phyloP scores from a whole-genome alignment of 2,888 invertebrate genomes.

The Ceriagrion tenellum region DNA sequence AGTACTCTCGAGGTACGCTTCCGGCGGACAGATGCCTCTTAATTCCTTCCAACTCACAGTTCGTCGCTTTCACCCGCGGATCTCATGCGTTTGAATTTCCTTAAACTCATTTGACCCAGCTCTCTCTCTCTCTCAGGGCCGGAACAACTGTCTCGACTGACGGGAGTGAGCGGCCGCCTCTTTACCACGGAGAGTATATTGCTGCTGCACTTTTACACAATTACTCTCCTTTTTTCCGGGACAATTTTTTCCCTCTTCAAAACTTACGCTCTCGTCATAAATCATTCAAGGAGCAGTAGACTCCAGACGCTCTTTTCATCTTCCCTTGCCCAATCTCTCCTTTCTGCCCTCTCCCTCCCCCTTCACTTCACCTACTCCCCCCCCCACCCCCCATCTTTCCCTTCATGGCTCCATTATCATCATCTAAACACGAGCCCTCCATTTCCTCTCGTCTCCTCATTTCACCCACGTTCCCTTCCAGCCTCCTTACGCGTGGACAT shows the following conservation, averaged over 20 bases:
- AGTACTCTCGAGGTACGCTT: background rate
- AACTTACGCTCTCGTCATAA: slow-evolving; percentile 18
- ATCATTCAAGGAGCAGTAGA: slow-evolving; percentile 8
- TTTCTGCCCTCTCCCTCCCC: background rate
- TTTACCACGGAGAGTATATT: background rate
- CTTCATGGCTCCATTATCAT: background rate
- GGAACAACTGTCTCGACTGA: background rate
- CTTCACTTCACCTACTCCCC: background rate
- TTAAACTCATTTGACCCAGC: slow-evolving; percentile 10
- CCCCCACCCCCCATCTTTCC: background rate
- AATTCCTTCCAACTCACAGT: background rate
- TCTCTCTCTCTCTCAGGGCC: background rate
- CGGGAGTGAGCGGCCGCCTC: background rate
- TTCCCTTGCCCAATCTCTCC: no score
- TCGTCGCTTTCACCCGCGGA: background rate
- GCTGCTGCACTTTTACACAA: background rate
- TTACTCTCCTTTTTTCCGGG: background rate
- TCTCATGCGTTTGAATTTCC: background rate
- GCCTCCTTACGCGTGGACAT: background rate
- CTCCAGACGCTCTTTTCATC: background rate
- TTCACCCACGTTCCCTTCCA: background rate
- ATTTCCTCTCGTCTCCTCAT: background rate
- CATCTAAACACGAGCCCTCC: background rate
- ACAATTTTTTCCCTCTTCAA: background rate
- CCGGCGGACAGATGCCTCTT: background rate